These are phyloP conservation scores for Gallinago media DNA, from an alignment of 2,113 vertebrate genomes.

Conservation along the genomic window DNA sequence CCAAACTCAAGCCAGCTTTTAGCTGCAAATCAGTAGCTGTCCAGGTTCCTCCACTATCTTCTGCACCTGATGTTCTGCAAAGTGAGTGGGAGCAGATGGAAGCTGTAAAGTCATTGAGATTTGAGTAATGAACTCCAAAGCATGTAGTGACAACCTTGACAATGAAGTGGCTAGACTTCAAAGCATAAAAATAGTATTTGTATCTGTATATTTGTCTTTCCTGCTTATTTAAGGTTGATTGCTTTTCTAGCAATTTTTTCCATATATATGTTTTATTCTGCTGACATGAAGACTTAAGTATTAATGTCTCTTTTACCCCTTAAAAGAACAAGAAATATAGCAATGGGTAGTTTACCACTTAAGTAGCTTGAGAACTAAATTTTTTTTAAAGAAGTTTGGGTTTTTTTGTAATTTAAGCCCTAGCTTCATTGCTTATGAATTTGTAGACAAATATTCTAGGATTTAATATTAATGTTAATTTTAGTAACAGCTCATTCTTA, in stretches of 20 bases:
- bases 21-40: neutral
- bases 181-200: neutral
- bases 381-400: neutral
- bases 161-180: neutral
- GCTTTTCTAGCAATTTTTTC: neutral
- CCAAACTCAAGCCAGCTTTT: neutral
- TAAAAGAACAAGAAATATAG: neutral
- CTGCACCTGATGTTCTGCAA: neutral
- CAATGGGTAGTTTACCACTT: neutral
- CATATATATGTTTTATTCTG: neutral
- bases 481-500: neutral
- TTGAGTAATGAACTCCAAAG: conserved; percentile 15
- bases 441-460: neutral
- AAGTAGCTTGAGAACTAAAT: neutral
- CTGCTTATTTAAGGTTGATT: neutral
- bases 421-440: neutral
- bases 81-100: neutral
- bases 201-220: neutral
- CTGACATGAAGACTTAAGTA: neutral
- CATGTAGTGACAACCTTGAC: neutral
- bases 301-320: neutral
- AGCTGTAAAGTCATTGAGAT: neutral
- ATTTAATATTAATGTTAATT: neutral
- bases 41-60: neutral
- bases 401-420: neutral